Evolutionary conservation across 2,113 vertebrate genomes (phyloP), one percentile per base, ranked within the genome.

Genomic region (Phalacrocorax carbo): DNA sequence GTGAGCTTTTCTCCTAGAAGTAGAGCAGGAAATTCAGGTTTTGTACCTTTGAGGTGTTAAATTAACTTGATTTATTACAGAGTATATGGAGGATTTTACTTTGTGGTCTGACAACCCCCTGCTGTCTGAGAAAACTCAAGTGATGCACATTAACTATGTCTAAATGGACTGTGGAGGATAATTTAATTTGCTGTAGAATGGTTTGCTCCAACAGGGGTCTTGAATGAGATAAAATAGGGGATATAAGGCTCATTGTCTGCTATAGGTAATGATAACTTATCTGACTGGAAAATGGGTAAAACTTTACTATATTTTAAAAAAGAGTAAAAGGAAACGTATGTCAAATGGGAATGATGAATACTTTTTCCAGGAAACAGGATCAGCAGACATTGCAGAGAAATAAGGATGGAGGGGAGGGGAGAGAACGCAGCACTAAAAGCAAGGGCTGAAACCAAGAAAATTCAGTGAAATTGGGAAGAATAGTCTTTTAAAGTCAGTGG

Each of bases 171-270:
- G 36, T 36, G 58, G 49, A 93, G 46, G 52, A 75, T 71, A 85
- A 87, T 93, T 78, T 62, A 79, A 94, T 94, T 95, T 94, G 57
- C 66, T 82, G 51, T 42, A 87, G 65, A 88, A 73, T 68, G 57
- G 48, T 87, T 90, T 91, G 61, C 49, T 96, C 81, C 85, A 95
- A 90, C 17, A 76, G 21, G 18, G 30, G 70, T 82, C 48, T 42
- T 52, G 48, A 95, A 82, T 1, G 7, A 87, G 29, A 22, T 36
- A 89, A 90, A 88, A 26, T 4, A 60, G 13, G 21, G 23, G 16
- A 73, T 65, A 22, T 32, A 40, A 77, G 62, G 12, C n/a, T 76
- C 44, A 48, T 15, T 55, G 17, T 34, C 42, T 83, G 19, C 20
- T 82, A 61, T 6, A 71, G 34, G 27, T 54, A 73, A 77, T 32